phyloP scores from a whole-genome alignment of 92 coral and sea anemone genomes.

The Porites evermanni region DNA sequence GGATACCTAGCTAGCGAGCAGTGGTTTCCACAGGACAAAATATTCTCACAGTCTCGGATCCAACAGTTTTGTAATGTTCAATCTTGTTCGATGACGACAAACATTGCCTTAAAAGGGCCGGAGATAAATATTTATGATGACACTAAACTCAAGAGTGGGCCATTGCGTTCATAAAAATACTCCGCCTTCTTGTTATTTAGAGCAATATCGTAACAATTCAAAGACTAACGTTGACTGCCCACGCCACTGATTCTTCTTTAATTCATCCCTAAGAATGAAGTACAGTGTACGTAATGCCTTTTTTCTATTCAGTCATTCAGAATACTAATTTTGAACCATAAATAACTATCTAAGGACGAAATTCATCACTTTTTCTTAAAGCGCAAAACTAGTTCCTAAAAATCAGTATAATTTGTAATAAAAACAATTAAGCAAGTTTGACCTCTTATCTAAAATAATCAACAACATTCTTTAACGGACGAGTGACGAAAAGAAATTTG shows the following conservation, averaged over 20 bases:
- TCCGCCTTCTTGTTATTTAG: conserved; percentile 31
- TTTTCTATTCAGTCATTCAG: too few species aligned
- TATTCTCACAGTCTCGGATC: neutral
- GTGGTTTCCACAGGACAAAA: too few species aligned
- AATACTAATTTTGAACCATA: too few species aligned
- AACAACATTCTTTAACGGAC: neutral
- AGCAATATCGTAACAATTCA: neutral
- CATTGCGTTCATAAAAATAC: conserved; percentile 9
- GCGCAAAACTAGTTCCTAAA: neutral
- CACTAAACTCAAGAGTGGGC: conserved; percentile 11
- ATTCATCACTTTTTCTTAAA: too few species aligned
- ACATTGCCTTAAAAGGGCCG: neutral
- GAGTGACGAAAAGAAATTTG: conserved; percentile 20
- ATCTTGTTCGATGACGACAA: neutral
- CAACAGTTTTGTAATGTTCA: neutral
- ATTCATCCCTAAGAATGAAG: too few species aligned
- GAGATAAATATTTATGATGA: neutral
- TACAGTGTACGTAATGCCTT: too few species aligned
- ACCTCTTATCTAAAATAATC: neutral
- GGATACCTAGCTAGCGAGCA: too few species aligned
- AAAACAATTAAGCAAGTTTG: conserved; percentile 18
- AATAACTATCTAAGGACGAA: too few species aligned
- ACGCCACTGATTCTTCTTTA: too few species aligned
- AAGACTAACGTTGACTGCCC: too few species aligned
- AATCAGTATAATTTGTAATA: conserved; percentile 19